Conservation (phyloP, 2,888 invertebrate genomes). For the Pammene aurita region DNA sequence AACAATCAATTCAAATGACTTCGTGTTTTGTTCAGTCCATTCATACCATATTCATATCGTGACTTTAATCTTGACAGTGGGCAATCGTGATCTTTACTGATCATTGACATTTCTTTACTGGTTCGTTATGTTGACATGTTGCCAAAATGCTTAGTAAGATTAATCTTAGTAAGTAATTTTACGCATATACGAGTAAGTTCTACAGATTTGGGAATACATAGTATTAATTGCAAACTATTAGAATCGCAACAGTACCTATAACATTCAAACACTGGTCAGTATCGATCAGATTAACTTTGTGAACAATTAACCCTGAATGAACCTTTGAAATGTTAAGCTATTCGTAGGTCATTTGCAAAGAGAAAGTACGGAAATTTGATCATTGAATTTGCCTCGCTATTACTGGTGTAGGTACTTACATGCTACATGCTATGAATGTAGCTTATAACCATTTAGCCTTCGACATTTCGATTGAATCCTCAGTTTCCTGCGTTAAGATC, state of each 20-base stretch:
- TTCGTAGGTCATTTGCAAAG: conserved; percentile 36
- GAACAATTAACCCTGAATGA: conserved; percentile 17
- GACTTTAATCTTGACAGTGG: conserved; percentile 51
- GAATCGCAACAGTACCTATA: conserved; percentile 3
- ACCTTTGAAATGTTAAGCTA: conserved; percentile 33
- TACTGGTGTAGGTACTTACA: conserved; percentile 2
- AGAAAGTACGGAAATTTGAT: conserved; percentile 35
- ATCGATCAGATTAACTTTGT: neutral
- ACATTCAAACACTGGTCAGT: conserved; percentile 18
- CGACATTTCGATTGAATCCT: conserved; percentile 3
- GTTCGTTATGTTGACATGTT: conserved; percentile 28
- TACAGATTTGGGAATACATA: neutral
- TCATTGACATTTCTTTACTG: conserved; percentile 26
- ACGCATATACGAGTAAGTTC: neutral
- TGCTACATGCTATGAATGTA: neutral
- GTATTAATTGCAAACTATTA: conserved; percentile 2
- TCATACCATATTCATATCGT: conserved; percentile 46
- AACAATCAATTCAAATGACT: conserved; percentile 26
- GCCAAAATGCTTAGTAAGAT: neutral
- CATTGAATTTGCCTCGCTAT: conserved; percentile 28
- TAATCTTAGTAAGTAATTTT: neutral
- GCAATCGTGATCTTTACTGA: conserved; percentile 45
- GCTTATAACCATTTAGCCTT: conserved; percentile 8
- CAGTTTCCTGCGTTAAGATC: neutral
- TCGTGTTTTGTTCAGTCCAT: conserved; percentile 23